Evolutionary conservation across 2,888 invertebrate genomes (phyloP).

Genomic region (Mesochorus sp.): DNA sequence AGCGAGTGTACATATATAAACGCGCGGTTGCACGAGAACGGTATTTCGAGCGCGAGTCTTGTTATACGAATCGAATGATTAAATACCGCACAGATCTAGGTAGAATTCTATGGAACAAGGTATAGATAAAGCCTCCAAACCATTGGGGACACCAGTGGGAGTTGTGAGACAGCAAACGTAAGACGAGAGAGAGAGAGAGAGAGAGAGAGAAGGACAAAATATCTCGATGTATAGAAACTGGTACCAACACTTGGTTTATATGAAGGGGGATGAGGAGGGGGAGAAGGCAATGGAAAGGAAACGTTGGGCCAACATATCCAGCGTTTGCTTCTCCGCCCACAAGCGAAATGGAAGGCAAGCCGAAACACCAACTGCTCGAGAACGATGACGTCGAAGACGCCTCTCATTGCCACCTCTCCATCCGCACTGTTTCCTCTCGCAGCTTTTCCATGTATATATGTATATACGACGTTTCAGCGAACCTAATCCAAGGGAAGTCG

Average conservation of each 20-base stretch:
- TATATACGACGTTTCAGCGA: slow-evolving; percentile 56
- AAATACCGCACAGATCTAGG: slow-evolving; percentile 72
- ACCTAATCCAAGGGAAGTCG: slow-evolving; percentile 72
- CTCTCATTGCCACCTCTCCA: not conserved
- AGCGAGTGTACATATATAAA: not conserved
- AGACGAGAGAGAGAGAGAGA: slow-evolving; percentile 9
- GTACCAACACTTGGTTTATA: too few species aligned
- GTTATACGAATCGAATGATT: slow-evolving; percentile 72
- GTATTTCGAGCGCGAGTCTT: slow-evolving; percentile 28
- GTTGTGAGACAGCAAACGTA: not conserved
- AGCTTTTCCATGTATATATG: not conserved
- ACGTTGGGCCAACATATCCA: slow-evolving; percentile 41
- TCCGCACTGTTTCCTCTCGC: slow-evolving; percentile 3
- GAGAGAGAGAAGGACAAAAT: not conserved
- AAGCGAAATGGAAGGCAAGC: slow-evolving; percentile 45
- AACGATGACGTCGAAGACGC: slow-evolving; percentile 35
- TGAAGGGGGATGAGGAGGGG: slow-evolving; percentile 14
- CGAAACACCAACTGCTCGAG: slow-evolving; percentile 42
- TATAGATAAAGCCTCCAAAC: too few species aligned
- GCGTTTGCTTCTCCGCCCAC: not conserved
- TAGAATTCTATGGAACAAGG: slow-evolving; percentile 27
- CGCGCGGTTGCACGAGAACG: not conserved
- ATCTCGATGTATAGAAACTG: slow-evolving; percentile 24
- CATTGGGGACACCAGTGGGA: too few species aligned
- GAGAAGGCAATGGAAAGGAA: slow-evolving; percentile 65